These are phyloP conservation scores for Sminthurides bifidus DNA, from an alignment of 1,140 invertebrate genomes.

Conservation along the genomic window DNA sequence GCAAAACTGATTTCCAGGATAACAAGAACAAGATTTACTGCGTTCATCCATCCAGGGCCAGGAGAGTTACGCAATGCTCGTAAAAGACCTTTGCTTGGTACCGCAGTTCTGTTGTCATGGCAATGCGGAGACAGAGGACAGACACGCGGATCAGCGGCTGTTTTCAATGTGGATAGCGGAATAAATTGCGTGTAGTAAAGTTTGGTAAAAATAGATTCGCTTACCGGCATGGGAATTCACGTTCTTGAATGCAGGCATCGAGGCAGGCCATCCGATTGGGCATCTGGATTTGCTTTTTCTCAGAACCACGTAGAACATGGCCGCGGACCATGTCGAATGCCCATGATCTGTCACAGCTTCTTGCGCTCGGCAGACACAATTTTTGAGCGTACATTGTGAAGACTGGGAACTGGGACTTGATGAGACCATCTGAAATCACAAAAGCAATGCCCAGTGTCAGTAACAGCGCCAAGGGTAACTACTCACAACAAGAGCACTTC, in stretches of 20 bases:
- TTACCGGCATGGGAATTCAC: constrained; percentile 41
- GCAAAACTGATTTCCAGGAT: too few relatives aligned
- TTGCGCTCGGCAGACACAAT: constrained; percentile 36
- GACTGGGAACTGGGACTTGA: constrained; percentile 43
- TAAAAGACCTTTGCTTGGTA: too few relatives aligned
- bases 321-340: constrained; percentile 40
- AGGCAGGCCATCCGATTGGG: constrained; percentile 37
- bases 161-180: too few relatives aligned
- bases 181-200: neutral
- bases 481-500: too few relatives aligned
- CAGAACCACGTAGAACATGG: constrained; percentile 31
- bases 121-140: too few relatives aligned
- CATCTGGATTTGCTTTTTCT: constrained; percentile 33
- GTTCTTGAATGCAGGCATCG: constrained; percentile 40
- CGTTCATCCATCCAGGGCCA: too few relatives aligned
- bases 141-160: too few relatives aligned
- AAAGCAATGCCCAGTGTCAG: constrained; percentile 5
- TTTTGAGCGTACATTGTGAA: constrained; percentile 46
- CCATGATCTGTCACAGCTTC: constrained; percentile 38
- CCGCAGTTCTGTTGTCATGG: too few relatives aligned
- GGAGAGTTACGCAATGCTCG: too few relatives aligned
- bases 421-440: constrained; percentile 35
- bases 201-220: constrained; percentile 3
- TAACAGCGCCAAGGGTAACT: too few relatives aligned
- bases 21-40: too few relatives aligned